Evolutionary conservation across 2,113 vertebrate genomes (phyloP).

Genomic region (Myrmophylax atrothorax): DNA sequence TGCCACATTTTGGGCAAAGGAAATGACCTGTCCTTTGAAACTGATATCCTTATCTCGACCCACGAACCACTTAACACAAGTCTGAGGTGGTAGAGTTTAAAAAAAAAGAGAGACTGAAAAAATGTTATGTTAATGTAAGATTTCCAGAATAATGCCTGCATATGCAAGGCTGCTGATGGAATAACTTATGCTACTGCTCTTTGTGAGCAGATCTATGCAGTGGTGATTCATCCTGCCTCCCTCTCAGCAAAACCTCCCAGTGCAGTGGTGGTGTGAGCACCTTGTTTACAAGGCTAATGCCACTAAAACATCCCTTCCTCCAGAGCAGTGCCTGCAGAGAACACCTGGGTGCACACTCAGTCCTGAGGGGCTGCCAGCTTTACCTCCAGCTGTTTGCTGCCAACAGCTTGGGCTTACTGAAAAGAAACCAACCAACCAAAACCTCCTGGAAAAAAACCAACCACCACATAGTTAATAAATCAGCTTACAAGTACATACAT

Average conservation of each 20-base stretch:
- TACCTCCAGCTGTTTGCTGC: not conserved
- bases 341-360: not conserved
- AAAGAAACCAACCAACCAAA: not conserved
- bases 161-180: not conserved
- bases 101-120: not conserved
- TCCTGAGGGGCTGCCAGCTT: not conserved
- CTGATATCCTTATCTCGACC: not conserved
- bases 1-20: not conserved
- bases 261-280: accelerated
- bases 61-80: not conserved
- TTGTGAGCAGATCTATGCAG: not conserved
- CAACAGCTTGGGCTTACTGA: not conserved
- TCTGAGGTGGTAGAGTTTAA: not conserved
- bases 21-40: not conserved
- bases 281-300: not conserved
- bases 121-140: not conserved
- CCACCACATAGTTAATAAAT: not conserved
- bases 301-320: accelerated
- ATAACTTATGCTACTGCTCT: not conserved
- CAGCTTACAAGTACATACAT: not conserved
- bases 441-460: not conserved
- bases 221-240: not conserved
- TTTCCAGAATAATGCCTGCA: not conserved
- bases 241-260: not conserved
- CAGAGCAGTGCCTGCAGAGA: not conserved